Conservation (phyloP, 2,797 vertebrate genomes). For the Hemibagrus guttatus region DNA sequence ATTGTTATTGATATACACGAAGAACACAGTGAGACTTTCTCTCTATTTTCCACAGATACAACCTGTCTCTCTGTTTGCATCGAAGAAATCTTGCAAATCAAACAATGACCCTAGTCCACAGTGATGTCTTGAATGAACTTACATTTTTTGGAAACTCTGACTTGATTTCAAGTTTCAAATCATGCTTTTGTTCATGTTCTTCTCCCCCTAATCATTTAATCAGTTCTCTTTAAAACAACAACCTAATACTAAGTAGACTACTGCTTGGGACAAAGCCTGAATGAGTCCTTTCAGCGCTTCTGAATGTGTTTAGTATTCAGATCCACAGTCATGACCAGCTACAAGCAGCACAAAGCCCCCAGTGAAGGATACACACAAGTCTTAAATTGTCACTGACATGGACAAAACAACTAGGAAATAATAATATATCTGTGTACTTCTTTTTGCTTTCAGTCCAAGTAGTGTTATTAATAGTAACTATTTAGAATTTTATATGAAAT, state of each 20-base stretch:
- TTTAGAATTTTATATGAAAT: neutral
- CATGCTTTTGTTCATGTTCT: neutral
- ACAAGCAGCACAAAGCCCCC: slow-evolving; percentile 11
- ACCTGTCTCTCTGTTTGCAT: neutral
- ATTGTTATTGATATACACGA: neutral
- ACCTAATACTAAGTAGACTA: neutral
- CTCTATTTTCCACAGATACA: neutral
- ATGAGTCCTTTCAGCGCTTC: neutral
- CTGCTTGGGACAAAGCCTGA: neutral
- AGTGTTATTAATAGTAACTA: neutral
- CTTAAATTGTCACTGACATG: neutral
- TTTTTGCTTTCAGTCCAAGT: neutral
- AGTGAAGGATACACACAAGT: slow-evolving; percentile 26
- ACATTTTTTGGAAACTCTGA: neutral
- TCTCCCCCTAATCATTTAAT: neutral
- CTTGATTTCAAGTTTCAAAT: neutral
- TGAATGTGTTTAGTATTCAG: slow-evolving; percentile 39
- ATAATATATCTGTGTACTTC: neutral
- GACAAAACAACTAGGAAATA: neutral
- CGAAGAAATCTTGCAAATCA: neutral
- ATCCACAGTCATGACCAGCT: slow-evolving; percentile 1
- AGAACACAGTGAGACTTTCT: neutral
- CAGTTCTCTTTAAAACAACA: neutral
- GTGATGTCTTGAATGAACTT: neutral
- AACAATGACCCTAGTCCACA: neutral